A percentile compares a stretch with the other conserved stretches of the same genome.
These are phyloP conservation scores for Eupelmus urozonus DNA, from an alignment of 2,888 invertebrate genomes.

Conservation along the genomic window DNA sequence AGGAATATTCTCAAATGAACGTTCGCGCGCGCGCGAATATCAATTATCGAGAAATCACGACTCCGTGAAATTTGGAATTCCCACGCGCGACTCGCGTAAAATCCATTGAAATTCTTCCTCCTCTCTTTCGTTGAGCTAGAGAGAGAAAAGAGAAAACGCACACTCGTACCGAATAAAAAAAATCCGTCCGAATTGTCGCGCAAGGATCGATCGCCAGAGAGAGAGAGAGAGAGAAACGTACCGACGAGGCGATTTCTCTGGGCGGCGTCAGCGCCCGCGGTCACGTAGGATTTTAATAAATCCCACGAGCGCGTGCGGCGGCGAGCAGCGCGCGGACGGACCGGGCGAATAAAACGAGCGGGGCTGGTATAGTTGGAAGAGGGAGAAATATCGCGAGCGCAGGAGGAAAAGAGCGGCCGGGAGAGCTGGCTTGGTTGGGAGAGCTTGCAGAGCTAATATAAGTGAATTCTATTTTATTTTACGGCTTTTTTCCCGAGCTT, in stretches of 20 bases:
- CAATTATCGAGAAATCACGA: constrained; percentile 30
- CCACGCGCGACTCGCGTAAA: background rate
- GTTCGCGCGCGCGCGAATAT: too few species aligned
- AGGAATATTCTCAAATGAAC: constrained; percentile 1
- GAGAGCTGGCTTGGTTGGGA: background rate
- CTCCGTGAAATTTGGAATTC: constrained; percentile 18
- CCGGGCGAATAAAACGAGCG: background rate
- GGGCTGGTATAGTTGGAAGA: constrained; percentile 16
- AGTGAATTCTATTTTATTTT: constrained; percentile 25
- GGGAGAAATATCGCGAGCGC: constrained; percentile 1
- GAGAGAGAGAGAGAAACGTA: constrained; percentile 21
- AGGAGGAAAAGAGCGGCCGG: constrained; percentile 13
- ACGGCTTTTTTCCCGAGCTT: too few species aligned
- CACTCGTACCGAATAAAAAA: constrained; percentile 7
- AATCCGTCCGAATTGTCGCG: constrained; percentile 18
- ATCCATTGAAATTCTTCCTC: constrained; percentile 35
- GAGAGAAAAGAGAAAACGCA: background rate
- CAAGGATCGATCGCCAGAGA: constrained; percentile 20
- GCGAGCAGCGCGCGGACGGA: constrained; percentile 13
- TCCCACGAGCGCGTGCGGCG: constrained; percentile 47
- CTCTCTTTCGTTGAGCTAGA: background rate
- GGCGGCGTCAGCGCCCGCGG: constrained; percentile 40
- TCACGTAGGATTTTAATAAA: constrained; percentile 58
- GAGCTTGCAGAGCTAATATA: constrained; percentile 4
- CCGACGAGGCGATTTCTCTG: constrained; percentile 49